phyloP scores from a whole-genome alignment of 2,888 invertebrate genomes.

The Neoascia interrupta region DNA sequence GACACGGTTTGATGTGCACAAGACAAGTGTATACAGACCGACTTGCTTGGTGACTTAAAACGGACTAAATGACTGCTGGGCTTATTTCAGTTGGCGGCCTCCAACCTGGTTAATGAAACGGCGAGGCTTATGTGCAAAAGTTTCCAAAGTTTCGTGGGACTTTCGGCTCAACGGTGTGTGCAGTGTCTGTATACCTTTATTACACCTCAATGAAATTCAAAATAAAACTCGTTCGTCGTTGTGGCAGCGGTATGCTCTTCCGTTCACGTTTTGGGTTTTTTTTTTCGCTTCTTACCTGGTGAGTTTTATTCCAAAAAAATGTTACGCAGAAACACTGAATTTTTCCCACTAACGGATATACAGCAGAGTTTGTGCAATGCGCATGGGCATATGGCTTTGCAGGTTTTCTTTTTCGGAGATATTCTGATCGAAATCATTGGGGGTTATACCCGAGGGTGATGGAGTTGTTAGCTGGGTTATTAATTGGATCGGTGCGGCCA shows the following conservation, averaged over 20 bases:
- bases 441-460: too few species aligned
- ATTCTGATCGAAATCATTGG: too few species aligned
- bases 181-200: constrained; percentile 23
- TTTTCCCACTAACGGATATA: constrained; percentile 31
- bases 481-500: too few species aligned
- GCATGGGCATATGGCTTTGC: background rate
- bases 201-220: constrained; percentile 45
- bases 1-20: constrained; percentile 12
- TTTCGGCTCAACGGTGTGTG: constrained; percentile 54
- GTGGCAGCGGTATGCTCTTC: constrained; percentile 34
- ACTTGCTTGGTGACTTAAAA: constrained; percentile 67
- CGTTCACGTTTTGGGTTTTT: constrained; percentile 31
- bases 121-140: constrained; percentile 61
- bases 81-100: constrained; percentile 59
- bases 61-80: constrained; percentile 64
- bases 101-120: constrained; percentile 47
- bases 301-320: constrained; percentile 22
- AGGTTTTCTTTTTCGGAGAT: too few species aligned
- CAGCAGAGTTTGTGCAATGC: constrained; percentile 24
- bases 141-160: constrained; percentile 66
- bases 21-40: constrained; percentile 49
- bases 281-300: constrained; percentile 26
- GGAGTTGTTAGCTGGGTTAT: too few species aligned
- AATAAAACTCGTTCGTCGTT: constrained; percentile 61
- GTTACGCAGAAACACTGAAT: constrained; percentile 19